Conservation (phyloP, 2,113 vertebrate genomes). For the Scolopax mira region DNA sequence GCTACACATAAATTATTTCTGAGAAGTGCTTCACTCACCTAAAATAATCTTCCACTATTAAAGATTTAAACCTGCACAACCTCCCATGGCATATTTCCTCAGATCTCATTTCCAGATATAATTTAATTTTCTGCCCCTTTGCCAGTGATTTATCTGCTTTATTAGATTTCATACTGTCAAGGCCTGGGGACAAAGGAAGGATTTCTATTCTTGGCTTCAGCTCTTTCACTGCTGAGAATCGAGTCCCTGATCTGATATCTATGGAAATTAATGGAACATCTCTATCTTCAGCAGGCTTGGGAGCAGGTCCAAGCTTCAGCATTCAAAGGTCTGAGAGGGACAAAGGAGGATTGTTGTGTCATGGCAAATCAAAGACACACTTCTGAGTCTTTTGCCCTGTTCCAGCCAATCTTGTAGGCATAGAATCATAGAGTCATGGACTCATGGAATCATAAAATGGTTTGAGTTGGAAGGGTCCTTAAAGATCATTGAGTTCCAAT, state of each 20-base stretch:
- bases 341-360: neutral
- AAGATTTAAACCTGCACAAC: neutral
- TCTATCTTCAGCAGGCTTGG: neutral
- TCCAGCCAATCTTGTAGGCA: neutral
- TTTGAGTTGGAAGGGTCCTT: no score
- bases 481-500: no score
- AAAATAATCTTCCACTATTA: neutral
- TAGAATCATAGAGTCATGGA: no score
- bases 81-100: neutral
- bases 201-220: constrained; percentile 4
- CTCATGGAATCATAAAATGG: no score
- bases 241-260: neutral
- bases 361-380: neutral
- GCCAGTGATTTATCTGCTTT: neutral
- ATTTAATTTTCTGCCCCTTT: constrained; percentile 19
- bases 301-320: neutral
- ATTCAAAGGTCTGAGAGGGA: neutral
- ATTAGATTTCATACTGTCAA: constrained; percentile 7
- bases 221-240: neutral
- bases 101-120: constrained; percentile 18
- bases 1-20: neutral
- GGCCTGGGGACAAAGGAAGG: neutral
- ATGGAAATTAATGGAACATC: neutral
- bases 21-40: neutral
- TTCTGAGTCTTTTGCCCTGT: neutral